Conservation (phyloP, 2,888 invertebrate species). For the Drosophila anomalata region DNA sequence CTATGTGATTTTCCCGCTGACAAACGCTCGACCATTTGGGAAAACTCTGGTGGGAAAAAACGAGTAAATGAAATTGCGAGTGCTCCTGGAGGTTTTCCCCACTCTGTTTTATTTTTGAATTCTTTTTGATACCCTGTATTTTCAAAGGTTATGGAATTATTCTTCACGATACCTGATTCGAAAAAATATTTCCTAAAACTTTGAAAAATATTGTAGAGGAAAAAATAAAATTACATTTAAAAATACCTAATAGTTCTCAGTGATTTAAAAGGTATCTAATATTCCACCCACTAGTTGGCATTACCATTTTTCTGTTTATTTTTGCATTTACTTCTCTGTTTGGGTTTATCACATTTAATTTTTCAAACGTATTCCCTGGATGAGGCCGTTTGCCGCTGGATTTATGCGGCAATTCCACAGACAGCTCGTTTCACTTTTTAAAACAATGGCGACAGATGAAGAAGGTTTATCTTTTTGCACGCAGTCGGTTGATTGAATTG, state of each 20-base stretch:
- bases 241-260: not conserved
- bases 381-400: slow-evolving; percentile 60
- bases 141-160: not conserved
- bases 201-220: not conserved
- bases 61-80: slow-evolving; percentile 57
- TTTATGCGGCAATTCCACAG: slow-evolving; percentile 62
- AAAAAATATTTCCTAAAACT: not conserved
- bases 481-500: slow-evolving; percentile 48
- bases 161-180: not conserved
- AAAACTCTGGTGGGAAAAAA: slow-evolving; percentile 49
- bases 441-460: slow-evolving; percentile 48
- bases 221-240: too few relatives aligned
- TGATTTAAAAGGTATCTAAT: not conserved
- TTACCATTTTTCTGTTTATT: slow-evolving; percentile 8
- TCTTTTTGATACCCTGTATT: not conserved
- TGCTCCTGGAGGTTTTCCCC: slow-evolving; percentile 21
- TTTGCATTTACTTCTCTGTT: slow-evolving; percentile 20
- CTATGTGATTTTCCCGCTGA: slow-evolving; percentile 55
- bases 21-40: slow-evolving; percentile 56
- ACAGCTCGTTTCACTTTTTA: slow-evolving; percentile 51
- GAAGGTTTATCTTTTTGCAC: slow-evolving; percentile 8
- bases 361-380: slow-evolving; percentile 61
- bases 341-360: slow-evolving; percentile 69
- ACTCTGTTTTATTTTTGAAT: not conserved
- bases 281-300: not conserved